Evolutionary conservation across 2,797 vertebrate genomes (phyloP), one percentile per base, ranked within the genome.

Genomic region (Chromobotia macracanthus): DNA sequence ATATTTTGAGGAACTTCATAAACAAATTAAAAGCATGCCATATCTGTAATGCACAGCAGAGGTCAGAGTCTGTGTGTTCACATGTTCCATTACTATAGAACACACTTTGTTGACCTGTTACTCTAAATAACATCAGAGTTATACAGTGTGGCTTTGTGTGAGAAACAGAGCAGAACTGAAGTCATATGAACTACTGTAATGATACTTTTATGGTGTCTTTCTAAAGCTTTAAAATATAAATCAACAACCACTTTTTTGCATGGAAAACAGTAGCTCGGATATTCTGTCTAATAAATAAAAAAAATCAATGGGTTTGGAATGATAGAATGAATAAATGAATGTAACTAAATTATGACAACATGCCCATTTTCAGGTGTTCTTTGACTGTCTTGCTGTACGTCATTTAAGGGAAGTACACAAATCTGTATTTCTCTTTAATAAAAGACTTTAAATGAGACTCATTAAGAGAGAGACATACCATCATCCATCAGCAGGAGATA

Each of bases 391-490:
- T 19, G 55, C 15, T 46, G 38, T 56, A 25, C 9, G 44, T 28
- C 23, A 55, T 66, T 23, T 28, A 66, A 28, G n/a, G 38, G 46
- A 46, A 51, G 35, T 25, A 15, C 5, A 18, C 46, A n/a, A 53
- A 38, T 65, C 3, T 23, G 3, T 44, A 13, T n/a, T 15, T 70
- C 15, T 13, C 55, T 44, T 7, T 28, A 53, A 35, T 21, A 63
- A 77, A 60, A 68, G 67, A 63, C 53, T 58, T 58, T 69, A 70
- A 80, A 84, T 68, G 72, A 67, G 75, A 80, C 46, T 78, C 66
- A 81, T 81, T 82, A 68, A 74, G 61, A 75, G 67, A 79, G 61
- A 71, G 58, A 70, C 51, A 67, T 31, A 31, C 35, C 23, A 1
- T 44, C 65, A 80, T 80, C 64, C 58, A 81, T 82, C 63, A 83